Percentiles rank a stretch among this genome's conserved stretches.
phyloP scores from a whole-genome alignment of 2,113 vertebrate genomes.

The Elanus axillaris region DNA sequence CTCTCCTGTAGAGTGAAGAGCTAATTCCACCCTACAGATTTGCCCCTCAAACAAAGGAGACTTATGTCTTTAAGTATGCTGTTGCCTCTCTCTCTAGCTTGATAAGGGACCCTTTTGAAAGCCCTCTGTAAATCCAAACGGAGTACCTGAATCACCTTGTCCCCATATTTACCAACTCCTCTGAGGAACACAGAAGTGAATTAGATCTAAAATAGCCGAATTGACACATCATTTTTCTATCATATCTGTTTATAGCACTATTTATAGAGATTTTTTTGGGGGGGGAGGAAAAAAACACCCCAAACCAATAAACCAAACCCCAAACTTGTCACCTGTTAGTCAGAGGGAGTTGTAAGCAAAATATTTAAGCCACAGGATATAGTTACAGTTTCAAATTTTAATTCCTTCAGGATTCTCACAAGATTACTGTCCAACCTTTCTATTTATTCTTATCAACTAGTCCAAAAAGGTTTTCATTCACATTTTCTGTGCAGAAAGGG shows the following conservation, averaged over 20 bases:
- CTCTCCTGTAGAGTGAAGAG: not conserved
- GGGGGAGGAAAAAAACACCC: too few relatives aligned
- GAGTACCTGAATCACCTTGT: not conserved
- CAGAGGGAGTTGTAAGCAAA: not conserved
- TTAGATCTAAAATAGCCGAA: not conserved
- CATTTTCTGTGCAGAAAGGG: not conserved
- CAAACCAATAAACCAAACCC: not conserved
- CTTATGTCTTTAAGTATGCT: not conserved
- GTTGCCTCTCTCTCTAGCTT: not conserved
- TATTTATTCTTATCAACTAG: not conserved
- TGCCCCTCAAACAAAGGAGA: not conserved
- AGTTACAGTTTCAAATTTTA: not conserved
- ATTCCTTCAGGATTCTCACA: not conserved
- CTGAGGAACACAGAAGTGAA: not conserved
- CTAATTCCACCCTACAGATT: not conserved
- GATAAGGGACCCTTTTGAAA: not conserved
- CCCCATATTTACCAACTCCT: not conserved
- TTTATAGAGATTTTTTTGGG: not conserved
- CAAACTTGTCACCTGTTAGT: not conserved
- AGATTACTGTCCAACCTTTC: not conserved
- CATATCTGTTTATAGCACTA: not conserved
- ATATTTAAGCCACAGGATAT: not conserved
- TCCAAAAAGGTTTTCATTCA: not conserved
- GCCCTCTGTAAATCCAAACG: not conserved
- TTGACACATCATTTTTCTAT: fast-evolving